A percentile compares a stretch with the other conserved stretches of the same genome.
Conservation (phyloP, 2,888 invertebrate genomes). For the Synergus laeviventris region DNA sequence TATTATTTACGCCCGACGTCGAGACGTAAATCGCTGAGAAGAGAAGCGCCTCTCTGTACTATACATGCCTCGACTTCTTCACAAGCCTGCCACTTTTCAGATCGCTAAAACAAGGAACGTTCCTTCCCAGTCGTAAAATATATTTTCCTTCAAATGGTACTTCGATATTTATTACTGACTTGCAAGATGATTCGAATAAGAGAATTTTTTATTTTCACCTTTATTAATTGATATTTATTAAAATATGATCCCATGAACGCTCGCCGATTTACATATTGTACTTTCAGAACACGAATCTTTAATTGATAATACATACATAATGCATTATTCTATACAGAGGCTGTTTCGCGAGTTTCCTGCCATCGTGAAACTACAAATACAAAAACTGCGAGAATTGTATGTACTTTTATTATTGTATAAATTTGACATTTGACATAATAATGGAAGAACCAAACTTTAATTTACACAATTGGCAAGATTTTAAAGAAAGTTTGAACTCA, state of each 20-base stretch:
- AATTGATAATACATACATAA: neutral
- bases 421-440: too few relatives aligned
- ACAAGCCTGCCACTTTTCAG: slow-evolving; percentile 9
- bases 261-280: slow-evolving; percentile 21
- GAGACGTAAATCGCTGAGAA: slow-evolving; percentile 58
- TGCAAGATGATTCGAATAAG: neutral
- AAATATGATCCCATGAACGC: slow-evolving; percentile 8
- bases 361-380: too few relatives aligned
- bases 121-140: neutral
- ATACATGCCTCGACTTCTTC: slow-evolving; percentile 14
- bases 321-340: too few relatives aligned
- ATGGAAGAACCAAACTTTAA: too few relatives aligned
- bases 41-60: slow-evolving; percentile 1
- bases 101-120: slow-evolving; percentile 16
- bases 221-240: slow-evolving; percentile 36
- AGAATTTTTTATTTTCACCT: neutral
- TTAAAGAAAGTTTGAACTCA: too few relatives aligned
- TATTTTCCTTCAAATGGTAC: slow-evolving; percentile 12
- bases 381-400: too few relatives aligned
- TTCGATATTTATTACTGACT: slow-evolving; percentile 15
- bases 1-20: slow-evolving; percentile 64
- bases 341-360: too few relatives aligned
- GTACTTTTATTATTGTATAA: too few relatives aligned
- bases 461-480: too few relatives aligned
- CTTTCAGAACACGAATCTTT: slow-evolving; percentile 15